phyloP scores from a whole-genome alignment of 64 coral and sea anemone species.

The Montipora sp. region DNA sequence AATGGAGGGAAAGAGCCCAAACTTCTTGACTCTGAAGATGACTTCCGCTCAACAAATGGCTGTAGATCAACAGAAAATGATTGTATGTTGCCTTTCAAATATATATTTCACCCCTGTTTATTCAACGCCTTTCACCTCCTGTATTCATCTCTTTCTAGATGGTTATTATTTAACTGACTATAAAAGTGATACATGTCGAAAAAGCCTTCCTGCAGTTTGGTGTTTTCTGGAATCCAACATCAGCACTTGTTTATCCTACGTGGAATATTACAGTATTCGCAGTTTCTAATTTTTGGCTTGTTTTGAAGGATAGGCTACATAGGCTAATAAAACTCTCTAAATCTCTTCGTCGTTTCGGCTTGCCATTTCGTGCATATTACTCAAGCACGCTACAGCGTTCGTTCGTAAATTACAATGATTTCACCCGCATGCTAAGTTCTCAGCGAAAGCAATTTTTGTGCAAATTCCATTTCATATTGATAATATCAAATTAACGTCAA shows the following conservation, averaged over 20 bases:
- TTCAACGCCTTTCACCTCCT: not conserved
- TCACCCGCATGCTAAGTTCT: not conserved
- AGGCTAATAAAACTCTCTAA: too few species aligned
- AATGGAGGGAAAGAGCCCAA: too few species aligned
- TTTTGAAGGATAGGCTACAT: not conserved
- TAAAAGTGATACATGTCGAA: not conserved
- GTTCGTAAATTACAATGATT: not conserved
- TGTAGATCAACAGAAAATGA: too few species aligned
- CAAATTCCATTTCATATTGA: not conserved
- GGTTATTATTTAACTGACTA: not conserved
- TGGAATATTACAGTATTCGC: not conserved
- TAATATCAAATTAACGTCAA: not conserved
- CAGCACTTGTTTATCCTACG: not conserved
- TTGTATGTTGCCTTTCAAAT: not conserved
- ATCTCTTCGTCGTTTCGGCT: too few species aligned
- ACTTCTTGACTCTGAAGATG: too few species aligned
- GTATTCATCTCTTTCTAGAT: not conserved
- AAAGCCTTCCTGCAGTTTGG: not conserved
- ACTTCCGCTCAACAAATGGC: too few species aligned
- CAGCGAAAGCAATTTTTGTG: not conserved
- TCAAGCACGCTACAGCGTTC: not conserved
- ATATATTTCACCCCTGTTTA: not conserved
- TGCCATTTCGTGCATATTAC: not conserved
- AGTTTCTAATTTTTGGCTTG: not conserved
- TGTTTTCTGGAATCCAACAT: conserved; percentile 9